Evolutionary conservation across 2,113 vertebrate genomes (phyloP).

Genomic region (Argyrosomus japonicus): DNA sequence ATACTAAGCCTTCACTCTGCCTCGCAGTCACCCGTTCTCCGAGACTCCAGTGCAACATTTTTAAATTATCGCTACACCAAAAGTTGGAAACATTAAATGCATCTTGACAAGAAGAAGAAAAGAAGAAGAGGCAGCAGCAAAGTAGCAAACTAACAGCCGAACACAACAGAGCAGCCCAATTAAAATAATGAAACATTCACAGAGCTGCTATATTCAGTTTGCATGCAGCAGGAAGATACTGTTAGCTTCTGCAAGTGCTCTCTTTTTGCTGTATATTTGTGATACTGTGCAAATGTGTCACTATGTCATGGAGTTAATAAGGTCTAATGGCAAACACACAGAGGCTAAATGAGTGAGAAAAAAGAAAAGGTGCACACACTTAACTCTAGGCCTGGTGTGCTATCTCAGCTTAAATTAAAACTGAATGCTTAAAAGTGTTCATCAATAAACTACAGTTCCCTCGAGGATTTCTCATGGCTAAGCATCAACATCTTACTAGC

Average conservation of each 20-base stretch:
- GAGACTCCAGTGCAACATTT: conserved; percentile 47
- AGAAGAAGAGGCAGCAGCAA: background rate
- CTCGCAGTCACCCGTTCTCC: conserved; percentile 49
- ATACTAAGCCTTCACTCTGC: conserved; percentile 56
- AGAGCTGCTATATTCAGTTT: conserved; percentile 34
- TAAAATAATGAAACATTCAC: conserved; percentile 58
- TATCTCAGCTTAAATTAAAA: background rate
- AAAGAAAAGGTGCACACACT: no score
- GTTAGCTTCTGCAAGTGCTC: conserved; percentile 3
- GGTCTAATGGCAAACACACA: conserved; percentile 2
- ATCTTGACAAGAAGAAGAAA: conserved; percentile 48
- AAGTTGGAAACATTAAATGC: conserved; percentile 51
- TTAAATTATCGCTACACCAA: conserved; percentile 43
- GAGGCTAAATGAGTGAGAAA: background rate
- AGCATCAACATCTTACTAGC: background rate
- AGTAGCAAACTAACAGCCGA: conserved; percentile 30
- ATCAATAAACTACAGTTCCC: background rate
- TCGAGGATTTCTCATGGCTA: background rate
- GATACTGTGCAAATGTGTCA: conserved; percentile 20
- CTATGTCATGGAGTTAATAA: conserved; percentile 11
- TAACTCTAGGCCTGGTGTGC: background rate
- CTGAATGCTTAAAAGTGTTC: background rate
- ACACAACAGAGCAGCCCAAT: conserved; percentile 24
- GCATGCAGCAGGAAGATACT: conserved; percentile 15
- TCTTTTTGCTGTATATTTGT: background rate